These are phyloP conservation scores for Tachyglossus aculeatus DNA, from an alignment of 2,797 vertebrate genomes.

Conservation along the genomic window DNA sequence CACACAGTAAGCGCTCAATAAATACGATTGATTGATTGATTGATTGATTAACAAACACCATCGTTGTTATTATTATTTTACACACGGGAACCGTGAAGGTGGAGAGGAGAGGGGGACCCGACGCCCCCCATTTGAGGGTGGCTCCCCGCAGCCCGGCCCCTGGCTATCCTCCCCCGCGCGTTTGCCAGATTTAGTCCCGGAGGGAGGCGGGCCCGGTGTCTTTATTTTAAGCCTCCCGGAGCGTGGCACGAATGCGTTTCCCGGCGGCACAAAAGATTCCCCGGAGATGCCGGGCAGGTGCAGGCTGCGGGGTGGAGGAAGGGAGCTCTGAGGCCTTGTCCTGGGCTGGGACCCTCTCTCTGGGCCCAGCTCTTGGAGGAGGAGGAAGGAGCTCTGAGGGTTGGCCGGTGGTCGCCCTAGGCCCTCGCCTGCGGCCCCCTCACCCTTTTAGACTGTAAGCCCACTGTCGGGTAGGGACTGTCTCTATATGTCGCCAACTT, in stretches of 20 bases:
- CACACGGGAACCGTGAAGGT: constrained; percentile 58
- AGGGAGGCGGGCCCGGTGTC: constrained; percentile 65
- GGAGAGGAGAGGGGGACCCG: constrained; percentile 14
- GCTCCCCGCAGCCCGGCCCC: constrained; percentile 42
- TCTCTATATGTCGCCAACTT: too few relatives aligned
- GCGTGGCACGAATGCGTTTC: constrained; percentile 60
- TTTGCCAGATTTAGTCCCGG: constrained; percentile 60
- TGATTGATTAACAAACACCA: too few relatives aligned
- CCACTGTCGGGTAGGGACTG: too few relatives aligned
- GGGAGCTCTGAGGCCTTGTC: too few relatives aligned
- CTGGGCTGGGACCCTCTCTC: neutral
- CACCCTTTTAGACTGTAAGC: neutral
- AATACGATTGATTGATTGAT: too few relatives aligned
- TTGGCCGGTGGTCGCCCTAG: neutral
- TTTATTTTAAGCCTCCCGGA: constrained; percentile 66
- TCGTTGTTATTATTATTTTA: too few relatives aligned
- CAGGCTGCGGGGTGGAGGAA: constrained; percentile 29
- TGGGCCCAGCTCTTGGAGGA: neutral
- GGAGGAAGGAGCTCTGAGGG: neutral
- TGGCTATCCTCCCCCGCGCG: constrained; percentile 59
- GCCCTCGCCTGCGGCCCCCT: neutral
- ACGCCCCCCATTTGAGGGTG: constrained; percentile 30
- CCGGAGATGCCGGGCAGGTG: constrained; percentile 36
- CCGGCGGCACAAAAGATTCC: constrained; percentile 57
- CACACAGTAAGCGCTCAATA: too few relatives aligned